Percentiles rank a stretch among this genome's conserved stretches.
These are phyloP conservation scores for Schizopygopsis malacanthus DNA, from an alignment of 2,797 vertebrate species.

Conservation along the genomic window DNA sequence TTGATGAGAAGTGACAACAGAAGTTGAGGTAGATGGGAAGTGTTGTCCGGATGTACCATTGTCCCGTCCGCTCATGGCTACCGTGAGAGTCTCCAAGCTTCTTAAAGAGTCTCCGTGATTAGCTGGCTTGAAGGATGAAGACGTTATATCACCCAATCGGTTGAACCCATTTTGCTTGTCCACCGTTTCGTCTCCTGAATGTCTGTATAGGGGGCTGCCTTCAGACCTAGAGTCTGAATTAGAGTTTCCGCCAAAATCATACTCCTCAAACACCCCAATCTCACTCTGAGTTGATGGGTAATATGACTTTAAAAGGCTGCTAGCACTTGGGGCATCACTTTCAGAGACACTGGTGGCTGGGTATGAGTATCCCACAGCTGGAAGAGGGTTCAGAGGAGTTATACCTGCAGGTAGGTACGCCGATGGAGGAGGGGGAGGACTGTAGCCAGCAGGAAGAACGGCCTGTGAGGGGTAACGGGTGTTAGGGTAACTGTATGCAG, in stretches of 20 bases:
- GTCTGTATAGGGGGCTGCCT: conserved; percentile 94
- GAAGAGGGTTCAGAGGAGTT: conserved; percentile 90
- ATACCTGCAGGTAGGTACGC: conserved; percentile 95
- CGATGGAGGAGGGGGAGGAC: conserved; percentile 90
- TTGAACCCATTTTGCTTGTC: conserved; percentile 87
- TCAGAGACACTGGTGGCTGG: conserved; percentile 90
- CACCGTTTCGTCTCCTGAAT: conserved; percentile 78
- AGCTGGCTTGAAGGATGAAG: conserved; percentile 88
- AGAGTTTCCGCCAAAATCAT: conserved; percentile 81
- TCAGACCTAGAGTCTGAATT: conserved; percentile 55
- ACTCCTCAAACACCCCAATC: conserved; percentile 93
- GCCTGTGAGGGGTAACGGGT: conserved; percentile 92
- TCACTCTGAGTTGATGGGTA: conserved; percentile 95
- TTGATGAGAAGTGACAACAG: conserved; percentile 79
- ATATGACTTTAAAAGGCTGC: conserved; percentile 94
- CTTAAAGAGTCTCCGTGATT: conserved; percentile 57
- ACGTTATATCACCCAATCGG: conserved; percentile 87
- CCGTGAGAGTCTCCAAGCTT: conserved; percentile 56
- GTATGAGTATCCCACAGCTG: conserved; percentile 90
- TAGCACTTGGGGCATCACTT: conserved; percentile 90
- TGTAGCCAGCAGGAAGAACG: conserved; percentile 90
- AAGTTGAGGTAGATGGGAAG: conserved; percentile 52
- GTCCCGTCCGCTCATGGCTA: conserved; percentile 38
- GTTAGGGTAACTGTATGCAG: conserved; percentile 92
- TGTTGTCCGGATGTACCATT: conserved; percentile 44